Evolutionary conservation across 2,888 invertebrate genomes (phyloP).

Genomic region (Itoplectis maculator): DNA sequence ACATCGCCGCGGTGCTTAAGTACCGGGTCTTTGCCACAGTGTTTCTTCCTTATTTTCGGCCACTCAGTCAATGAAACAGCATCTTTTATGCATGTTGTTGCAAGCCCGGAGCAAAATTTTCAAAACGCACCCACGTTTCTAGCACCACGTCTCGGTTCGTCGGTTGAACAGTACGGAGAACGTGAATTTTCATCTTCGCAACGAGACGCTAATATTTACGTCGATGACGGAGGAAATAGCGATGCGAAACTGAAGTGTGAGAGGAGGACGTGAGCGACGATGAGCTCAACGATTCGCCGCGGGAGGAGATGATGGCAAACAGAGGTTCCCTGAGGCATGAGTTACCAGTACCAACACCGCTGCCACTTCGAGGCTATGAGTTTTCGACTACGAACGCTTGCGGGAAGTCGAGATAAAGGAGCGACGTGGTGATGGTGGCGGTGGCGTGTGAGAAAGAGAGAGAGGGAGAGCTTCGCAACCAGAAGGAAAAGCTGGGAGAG

Average conservation of each 20-base stretch:
- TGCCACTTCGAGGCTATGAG: slow-evolving; percentile 51
- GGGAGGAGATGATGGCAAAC: slow-evolving; percentile 48
- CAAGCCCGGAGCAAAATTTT: too few relatives aligned
- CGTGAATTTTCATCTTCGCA: too few relatives aligned
- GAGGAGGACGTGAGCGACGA: slow-evolving; percentile 4
- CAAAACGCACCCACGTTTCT: too few relatives aligned
- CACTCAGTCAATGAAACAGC: not conserved
- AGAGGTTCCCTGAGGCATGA: slow-evolving; percentile 24
- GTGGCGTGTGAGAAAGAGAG: too few relatives aligned
- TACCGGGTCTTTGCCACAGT: not conserved
- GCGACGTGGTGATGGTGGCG: slow-evolving; percentile 27
- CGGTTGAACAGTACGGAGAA: too few relatives aligned
- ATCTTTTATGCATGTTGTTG: too few relatives aligned
- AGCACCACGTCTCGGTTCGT: too few relatives aligned
- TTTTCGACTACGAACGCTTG: slow-evolving; percentile 53
- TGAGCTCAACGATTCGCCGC: slow-evolving; percentile 38
- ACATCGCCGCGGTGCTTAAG: not conserved
- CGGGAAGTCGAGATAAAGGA: slow-evolving; percentile 57
- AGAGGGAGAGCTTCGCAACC: slow-evolving; percentile 46
- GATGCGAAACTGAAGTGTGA: not conserved
- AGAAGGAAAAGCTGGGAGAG: slow-evolving; percentile 67
- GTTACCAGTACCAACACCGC: slow-evolving; percentile 31
- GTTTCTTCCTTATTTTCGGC: not conserved
- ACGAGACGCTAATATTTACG: not conserved
- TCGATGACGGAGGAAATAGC: not conserved